A percentile compares a stretch with the other conserved stretches of the same genome.
phyloP scores from a whole-genome alignment of 2,113 vertebrate genomes.

The Rhinoderma darwinii region DNA sequence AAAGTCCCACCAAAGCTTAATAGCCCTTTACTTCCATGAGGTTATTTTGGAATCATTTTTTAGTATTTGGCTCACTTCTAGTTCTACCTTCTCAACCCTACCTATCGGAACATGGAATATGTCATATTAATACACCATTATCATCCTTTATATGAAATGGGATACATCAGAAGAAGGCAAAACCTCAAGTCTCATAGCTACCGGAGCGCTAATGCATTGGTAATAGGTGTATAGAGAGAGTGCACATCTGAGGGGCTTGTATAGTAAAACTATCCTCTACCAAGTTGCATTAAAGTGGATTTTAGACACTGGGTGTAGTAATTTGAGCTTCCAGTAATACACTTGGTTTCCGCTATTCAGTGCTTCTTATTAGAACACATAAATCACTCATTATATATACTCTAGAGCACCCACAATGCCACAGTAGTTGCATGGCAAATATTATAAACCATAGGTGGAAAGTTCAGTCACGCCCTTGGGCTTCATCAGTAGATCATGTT shows the following conservation, averaged over 20 bases:
- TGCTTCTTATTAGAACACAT: not conserved
- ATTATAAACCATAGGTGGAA: not conserved
- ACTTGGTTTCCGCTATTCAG: not conserved
- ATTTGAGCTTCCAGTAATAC: not conserved
- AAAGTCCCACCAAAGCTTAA: too few relatives aligned
- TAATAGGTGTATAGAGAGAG: not conserved
- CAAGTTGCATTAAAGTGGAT: not conserved
- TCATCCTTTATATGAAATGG: not conserved
- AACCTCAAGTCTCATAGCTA: not conserved
- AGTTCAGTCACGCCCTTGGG: not conserved
- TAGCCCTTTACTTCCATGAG: not conserved
- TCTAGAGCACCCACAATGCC: not conserved
- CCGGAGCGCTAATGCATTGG: not conserved
- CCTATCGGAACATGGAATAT: not conserved
- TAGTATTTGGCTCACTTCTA: not conserved
- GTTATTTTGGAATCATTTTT: too few relatives aligned
- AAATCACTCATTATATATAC: not conserved
- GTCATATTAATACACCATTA: not conserved
- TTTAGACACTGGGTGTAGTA: not conserved
- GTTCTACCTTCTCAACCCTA: not conserved
- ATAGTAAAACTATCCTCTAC: not conserved
- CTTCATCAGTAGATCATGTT: not conserved
- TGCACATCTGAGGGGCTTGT: not conserved
- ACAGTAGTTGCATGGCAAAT: not conserved
- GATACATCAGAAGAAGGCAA: not conserved